These are phyloP conservation scores for Sebastes trivittatus DNA, from an alignment of 2,797 vertebrate genomes.

Conservation along the genomic window DNA sequence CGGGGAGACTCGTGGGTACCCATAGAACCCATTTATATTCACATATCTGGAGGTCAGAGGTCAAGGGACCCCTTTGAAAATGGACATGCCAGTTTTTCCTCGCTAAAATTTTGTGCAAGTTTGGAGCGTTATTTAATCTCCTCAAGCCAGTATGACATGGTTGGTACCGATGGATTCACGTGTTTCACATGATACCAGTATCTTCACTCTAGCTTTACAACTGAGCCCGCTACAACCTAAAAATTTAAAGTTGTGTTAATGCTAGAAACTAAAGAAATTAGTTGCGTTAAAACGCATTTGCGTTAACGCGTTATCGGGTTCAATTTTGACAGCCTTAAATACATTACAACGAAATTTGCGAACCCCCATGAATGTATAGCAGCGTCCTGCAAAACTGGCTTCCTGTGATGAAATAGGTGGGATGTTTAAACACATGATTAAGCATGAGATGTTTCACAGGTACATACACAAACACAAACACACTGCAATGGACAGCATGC, in stretches of 20 bases:
- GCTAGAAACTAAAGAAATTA: no score
- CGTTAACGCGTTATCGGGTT: not conserved
- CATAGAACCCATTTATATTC: no score
- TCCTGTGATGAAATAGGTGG: not conserved
- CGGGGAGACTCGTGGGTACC: no score
- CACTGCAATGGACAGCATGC: not conserved
- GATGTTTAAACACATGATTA: not conserved
- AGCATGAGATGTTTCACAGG: not conserved
- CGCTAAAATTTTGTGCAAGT: no score
- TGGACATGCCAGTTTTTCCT: no score
- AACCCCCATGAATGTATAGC: not conserved
- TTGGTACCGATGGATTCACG: not conserved
- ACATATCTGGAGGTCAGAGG: no score
- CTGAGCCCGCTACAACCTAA: not conserved
- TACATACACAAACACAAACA: not conserved
- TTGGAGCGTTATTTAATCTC: no score
- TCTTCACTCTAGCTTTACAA: not conserved
- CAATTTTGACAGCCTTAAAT: not conserved
- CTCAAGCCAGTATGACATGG: not conserved
- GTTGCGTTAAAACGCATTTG: no score
- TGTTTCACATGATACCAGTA: not conserved
- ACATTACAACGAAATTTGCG: not conserved
- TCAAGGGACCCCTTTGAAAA: no score
- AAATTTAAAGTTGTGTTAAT: no score
- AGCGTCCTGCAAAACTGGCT: not conserved